Evolutionary conservation across 2,888 invertebrate genomes (phyloP).

Genomic region (Aspidapion aeneum): DNA sequence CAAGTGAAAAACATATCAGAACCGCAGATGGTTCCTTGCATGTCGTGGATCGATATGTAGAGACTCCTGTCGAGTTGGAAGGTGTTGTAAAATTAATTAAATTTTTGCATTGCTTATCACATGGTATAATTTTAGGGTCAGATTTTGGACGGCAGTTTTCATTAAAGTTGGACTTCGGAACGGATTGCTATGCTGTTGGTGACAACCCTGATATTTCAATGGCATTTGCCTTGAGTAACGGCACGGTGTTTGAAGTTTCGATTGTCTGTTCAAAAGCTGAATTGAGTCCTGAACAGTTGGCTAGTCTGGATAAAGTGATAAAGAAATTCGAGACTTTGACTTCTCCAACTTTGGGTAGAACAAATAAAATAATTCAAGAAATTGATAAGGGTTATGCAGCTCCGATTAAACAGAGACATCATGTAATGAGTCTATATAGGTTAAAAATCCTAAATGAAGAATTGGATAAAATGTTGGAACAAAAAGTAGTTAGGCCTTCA

Average conservation of each 20-base stretch:
- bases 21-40: constrained; percentile 13
- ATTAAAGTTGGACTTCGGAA: background rate
- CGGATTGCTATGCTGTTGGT: background rate
- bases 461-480: no score
- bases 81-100: background rate
- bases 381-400: no score
- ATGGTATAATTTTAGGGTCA: background rate
- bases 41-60: background rate
- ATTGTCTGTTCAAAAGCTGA: background rate
- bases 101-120: background rate
- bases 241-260: background rate
- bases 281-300: background rate
- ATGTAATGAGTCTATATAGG: background rate
- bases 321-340: no score
- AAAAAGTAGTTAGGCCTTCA: no score
- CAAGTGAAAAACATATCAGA: constrained; percentile 2
- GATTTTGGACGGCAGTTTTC: background rate
- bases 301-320: no score
- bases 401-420: background rate
- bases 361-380: no score
- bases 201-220: background rate
- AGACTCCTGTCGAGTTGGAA: background rate
- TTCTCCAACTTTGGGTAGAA: no score
- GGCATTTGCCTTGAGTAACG: background rate
- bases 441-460: no score